These are phyloP conservation scores for Panthera uncia DNA, from an alignment of 2,113 vertebrate genomes.

Conservation along the genomic window DNA sequence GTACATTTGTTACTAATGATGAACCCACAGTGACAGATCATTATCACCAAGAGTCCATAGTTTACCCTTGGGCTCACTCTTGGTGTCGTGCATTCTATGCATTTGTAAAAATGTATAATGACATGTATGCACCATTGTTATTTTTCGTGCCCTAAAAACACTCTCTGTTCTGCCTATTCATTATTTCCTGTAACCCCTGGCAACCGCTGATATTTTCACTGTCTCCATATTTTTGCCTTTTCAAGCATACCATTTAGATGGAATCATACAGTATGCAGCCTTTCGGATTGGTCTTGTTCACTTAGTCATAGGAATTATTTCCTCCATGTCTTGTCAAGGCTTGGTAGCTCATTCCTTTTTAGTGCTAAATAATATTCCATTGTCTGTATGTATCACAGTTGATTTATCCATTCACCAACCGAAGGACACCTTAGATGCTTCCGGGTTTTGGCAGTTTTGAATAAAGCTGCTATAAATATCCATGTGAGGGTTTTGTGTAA, in stretches of 20 bases:
- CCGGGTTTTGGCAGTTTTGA: neutral
- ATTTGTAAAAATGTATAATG: neutral
- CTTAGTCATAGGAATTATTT: neutral
- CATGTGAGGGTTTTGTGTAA: neutral
- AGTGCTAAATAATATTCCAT: neutral
- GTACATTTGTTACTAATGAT: neutral
- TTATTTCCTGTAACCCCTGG: neutral
- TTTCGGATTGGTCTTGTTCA: neutral
- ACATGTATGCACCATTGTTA: neutral
- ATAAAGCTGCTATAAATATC: neutral
- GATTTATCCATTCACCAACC: neutral
- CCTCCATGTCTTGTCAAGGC: neutral
- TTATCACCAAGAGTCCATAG: neutral
- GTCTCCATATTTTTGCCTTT: neutral
- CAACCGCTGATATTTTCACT: neutral
- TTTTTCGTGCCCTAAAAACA: neutral
- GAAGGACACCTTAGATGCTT: neutral
- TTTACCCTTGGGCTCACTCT: neutral
- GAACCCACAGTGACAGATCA: neutral
- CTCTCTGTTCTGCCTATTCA: neutral
- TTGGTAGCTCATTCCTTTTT: neutral
- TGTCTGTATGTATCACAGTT: neutral
- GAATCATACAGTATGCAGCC: neutral
- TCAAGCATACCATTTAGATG: neutral
- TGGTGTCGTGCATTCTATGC: neutral